Evolutionary conservation across 2,888 invertebrate species (phyloP).

Genomic region (Alcis repandata): DNA sequence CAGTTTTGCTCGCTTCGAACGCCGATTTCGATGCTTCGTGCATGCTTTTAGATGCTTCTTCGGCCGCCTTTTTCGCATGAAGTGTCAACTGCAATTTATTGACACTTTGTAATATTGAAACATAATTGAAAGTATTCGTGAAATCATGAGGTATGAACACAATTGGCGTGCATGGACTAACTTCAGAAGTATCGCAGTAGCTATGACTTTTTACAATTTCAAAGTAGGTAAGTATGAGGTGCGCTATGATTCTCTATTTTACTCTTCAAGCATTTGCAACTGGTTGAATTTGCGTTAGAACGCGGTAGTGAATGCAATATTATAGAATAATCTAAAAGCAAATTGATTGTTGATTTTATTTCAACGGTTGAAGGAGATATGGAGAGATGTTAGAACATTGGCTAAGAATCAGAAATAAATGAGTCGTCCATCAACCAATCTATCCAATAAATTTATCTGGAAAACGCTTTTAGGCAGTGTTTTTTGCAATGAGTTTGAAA

Average conservation of each 20-base stretch:
- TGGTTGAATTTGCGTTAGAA: neutral
- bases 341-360: neutral
- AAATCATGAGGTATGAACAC: neutral
- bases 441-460: neutral
- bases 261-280: conserved; percentile 3
- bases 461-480: neutral
- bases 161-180: conserved; percentile 24
- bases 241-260: conserved; percentile 11
- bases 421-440: neutral
- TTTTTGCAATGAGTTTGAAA: conserved; percentile 7
- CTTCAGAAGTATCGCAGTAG: neutral
- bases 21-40: conserved; percentile 95
- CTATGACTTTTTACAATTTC: neutral
- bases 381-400: neutral
- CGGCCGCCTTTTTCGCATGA: conserved; percentile 95
- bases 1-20: conserved; percentile 94
- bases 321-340: conserved; percentile 3
- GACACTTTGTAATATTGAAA: neutral
- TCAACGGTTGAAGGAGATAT: neutral
- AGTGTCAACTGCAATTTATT: conserved; percentile 89
- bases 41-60: conserved; percentile 92
- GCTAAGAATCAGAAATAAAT: neutral
- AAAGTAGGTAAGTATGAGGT: conserved; percentile 2
- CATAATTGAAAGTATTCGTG: neutral
- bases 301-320: neutral